phyloP scores from a whole-genome alignment of 2,797 vertebrate genomes.

The Ficedula albicollis region DNA sequence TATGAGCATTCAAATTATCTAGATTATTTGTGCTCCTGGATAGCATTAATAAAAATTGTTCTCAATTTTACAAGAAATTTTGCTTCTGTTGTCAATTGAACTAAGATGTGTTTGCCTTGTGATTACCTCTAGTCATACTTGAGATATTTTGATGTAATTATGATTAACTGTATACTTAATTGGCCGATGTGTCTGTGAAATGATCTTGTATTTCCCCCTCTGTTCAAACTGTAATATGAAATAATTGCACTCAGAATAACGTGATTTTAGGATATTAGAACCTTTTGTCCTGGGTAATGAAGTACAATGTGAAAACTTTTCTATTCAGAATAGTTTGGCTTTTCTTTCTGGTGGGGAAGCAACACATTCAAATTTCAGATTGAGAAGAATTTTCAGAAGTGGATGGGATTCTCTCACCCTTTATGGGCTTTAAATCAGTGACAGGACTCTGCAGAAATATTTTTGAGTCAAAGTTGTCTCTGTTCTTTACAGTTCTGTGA shows the following conservation, averaged over 20 bases:
- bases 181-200: neutral
- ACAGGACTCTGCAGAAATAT: neutral
- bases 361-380: neutral
- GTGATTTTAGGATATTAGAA: neutral
- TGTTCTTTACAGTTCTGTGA: neutral
- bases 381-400: neutral
- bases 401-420: neutral
- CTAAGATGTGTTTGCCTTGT: constrained; percentile 45
- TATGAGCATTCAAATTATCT: neutral
- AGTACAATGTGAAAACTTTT: neutral
- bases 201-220: neutral
- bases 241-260: neutral
- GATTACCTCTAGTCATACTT: constrained; percentile 50
- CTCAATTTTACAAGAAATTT: constrained; percentile 16
- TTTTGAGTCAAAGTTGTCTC: neutral
- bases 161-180: constrained; percentile 41
- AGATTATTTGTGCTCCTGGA: neutral
- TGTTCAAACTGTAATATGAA: neutral
- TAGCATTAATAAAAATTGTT: neutral
- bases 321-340: neutral
- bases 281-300: neutral
- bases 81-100: constrained; percentile 45
- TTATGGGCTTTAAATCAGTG: neutral
- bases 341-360: neutral
- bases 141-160: constrained; percentile 55